Percentiles rank a stretch among this genome's conserved stretches.
Conservation (phyloP, 1,140 invertebrate species). For the Drosophila pseudoobscura region DNA sequence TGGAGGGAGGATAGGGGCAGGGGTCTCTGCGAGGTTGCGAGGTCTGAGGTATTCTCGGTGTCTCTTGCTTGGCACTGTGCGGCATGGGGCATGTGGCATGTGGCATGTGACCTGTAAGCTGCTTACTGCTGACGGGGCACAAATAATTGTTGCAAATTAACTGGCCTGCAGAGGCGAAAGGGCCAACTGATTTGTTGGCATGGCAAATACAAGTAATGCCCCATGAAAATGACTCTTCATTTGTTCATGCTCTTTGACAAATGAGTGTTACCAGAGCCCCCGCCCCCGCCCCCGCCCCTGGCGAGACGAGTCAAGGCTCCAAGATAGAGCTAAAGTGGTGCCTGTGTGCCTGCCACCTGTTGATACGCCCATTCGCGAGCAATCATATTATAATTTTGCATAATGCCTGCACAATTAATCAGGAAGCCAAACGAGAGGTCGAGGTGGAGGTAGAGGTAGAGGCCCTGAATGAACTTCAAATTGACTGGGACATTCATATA, state of each 20-base stretch:
- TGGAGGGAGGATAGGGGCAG: not conserved
- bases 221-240: constrained; percentile 68
- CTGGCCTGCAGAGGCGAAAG: constrained; percentile 12
- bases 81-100: not conserved
- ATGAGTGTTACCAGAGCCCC: constrained; percentile 24
- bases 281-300: too few relatives aligned
- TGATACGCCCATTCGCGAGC: constrained; percentile 4
- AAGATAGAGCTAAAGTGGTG: constrained; percentile 25
- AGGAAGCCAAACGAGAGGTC: constrained; percentile 21
- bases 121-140: constrained; percentile 30
- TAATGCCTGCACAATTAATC: constrained; percentile 67
- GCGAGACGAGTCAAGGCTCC: not conserved
- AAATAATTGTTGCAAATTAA: constrained; percentile 49
- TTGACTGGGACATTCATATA: constrained; percentile 13
- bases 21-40: constrained; percentile 34
- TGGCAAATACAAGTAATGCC: constrained; percentile 59
- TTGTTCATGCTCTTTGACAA: constrained; percentile 54
- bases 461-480: constrained; percentile 39
- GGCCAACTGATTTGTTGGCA: constrained; percentile 39
- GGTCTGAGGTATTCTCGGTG: constrained; percentile 66
- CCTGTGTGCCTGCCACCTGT: constrained; percentile 29
- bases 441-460: constrained; percentile 8
- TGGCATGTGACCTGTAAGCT: constrained; percentile 1
- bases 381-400: constrained; percentile 51
- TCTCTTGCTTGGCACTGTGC: not conserved